These are phyloP conservation scores for Cremastinae sp. DNA, from an alignment of 2,888 invertebrate species.

Conservation along the genomic window DNA sequence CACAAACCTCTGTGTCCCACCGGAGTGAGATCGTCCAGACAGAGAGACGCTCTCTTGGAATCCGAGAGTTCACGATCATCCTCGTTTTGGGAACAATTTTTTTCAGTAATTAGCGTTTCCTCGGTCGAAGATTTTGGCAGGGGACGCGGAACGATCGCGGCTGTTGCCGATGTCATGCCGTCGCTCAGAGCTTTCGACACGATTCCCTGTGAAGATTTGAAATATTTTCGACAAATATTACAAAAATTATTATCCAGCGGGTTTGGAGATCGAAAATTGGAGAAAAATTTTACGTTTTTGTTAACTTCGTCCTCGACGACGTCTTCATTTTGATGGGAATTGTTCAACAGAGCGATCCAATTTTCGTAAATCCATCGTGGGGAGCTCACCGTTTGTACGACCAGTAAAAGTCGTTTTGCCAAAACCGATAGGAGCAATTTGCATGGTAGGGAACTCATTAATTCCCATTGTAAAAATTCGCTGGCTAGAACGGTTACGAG, in stretches of 20 bases:
- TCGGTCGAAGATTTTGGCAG: slow-evolving; percentile 65
- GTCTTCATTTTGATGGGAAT: slow-evolving; percentile 39
- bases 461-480: slow-evolving; percentile 86
- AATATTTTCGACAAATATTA: background rate
- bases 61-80: slow-evolving; percentile 46
- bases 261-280: no score
- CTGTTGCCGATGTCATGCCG: slow-evolving; percentile 74
- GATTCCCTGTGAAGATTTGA: slow-evolving; percentile 63
- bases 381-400: slow-evolving; percentile 69
- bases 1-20: slow-evolving; percentile 73
- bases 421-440: slow-evolving; percentile 84
- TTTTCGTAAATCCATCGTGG: slow-evolving; percentile 71
- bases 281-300: slow-evolving; percentile 46
- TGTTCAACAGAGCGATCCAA: slow-evolving; percentile 66
- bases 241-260: slow-evolving; percentile 8
- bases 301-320: slow-evolving; percentile 19
- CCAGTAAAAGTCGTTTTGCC: slow-evolving; percentile 82
- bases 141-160: slow-evolving; percentile 72
- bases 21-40: slow-evolving; percentile 68
- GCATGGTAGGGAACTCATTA: slow-evolving; percentile 86
- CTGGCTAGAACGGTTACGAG: slow-evolving; percentile 83
- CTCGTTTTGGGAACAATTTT: slow-evolving; percentile 28
- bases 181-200: slow-evolving; percentile 72
- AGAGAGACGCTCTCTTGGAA: slow-evolving; percentile 60
- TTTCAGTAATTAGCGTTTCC: slow-evolving; percentile 35